These are phyloP conservation scores for Alces alces DNA, from an alignment of 2,113 vertebrate genomes.

Conservation along the genomic window DNA sequence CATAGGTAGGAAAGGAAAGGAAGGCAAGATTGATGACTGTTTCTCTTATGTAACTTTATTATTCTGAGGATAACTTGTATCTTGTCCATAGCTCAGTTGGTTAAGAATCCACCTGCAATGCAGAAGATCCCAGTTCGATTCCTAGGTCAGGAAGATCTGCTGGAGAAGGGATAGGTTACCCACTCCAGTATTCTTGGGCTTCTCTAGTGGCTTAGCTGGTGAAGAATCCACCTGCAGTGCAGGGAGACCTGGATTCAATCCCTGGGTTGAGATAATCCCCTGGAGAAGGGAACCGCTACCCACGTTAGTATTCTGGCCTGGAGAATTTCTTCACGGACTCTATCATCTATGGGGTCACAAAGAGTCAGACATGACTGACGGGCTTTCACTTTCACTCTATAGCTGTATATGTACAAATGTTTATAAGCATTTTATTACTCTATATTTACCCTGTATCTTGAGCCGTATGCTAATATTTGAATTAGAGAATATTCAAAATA, in stretches of 20 bases:
- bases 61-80: background rate
- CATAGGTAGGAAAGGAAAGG: background rate
- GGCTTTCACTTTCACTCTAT: background rate
- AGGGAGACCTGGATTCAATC: background rate
- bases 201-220: background rate
- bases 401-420: background rate
- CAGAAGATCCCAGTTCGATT: background rate
- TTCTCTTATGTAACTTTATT: background rate
- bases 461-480: background rate
- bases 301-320: background rate
- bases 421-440: background rate
- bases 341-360: rapidly evolving
- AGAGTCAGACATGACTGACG: background rate
- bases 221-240: background rate
- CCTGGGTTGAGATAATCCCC: background rate
- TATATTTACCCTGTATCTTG: background rate
- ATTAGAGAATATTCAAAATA: background rate
- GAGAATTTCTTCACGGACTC: background rate
- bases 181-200: background rate
- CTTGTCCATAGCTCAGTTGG: background rate
- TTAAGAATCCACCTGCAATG: background rate
- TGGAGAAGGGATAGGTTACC: background rate
- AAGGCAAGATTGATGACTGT: background rate
- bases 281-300: background rate
- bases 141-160: background rate